Evolutionary conservation across 64 coral and sea anemone species (phyloP), one percentile per base, ranked within the genome.

Genomic region (Acropora yongei): DNA sequence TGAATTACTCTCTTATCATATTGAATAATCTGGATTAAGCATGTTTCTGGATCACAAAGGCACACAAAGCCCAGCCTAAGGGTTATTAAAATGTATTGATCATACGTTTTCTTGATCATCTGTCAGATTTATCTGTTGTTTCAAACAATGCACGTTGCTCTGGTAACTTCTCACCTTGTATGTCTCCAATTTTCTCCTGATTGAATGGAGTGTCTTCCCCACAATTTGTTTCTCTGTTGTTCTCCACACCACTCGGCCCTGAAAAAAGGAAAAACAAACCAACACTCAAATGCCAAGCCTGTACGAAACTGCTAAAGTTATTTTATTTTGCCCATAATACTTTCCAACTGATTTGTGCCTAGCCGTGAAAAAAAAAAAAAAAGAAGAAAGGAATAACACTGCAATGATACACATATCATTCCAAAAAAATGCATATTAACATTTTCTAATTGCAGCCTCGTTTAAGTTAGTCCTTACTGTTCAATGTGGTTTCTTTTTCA

Each of bases 211-310:
- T 67, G 11, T 67, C 63, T 67, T 14, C 17, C 63, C 17, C 63
- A 67, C 63, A 1, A 13, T 67, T 67, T 67, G 63, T 67, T 67
- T 67, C 63, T 67, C 17, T 67, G 63, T 67, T 67, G 7, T 67
- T 67, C 17, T 67, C 63, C 17, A 67, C 63, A 18, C 17, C 63
- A 67, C 63, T 67, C 63, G 17, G 63, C 63, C 63, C 63, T 67
- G 63, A 67, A 67, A 67, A 67, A 67, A 67, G 51, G 63, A 67
- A 67, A 67, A 67, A 67, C 63, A 67, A 67, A 67, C 63, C 63
- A 67, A 67, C 63, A 67, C 63, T 67, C 63, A 13, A 67, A 67
- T 67, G 63, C 63, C 17, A 67, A 67, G 63, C 11, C 8, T 67
- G 5, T 67, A 67, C 17, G 63, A 67, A 67, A 16, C 63, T 67